phyloP scores from a whole-genome alignment of 2,113 vertebrate genomes.

The Telmatochromis sp. region DNA sequence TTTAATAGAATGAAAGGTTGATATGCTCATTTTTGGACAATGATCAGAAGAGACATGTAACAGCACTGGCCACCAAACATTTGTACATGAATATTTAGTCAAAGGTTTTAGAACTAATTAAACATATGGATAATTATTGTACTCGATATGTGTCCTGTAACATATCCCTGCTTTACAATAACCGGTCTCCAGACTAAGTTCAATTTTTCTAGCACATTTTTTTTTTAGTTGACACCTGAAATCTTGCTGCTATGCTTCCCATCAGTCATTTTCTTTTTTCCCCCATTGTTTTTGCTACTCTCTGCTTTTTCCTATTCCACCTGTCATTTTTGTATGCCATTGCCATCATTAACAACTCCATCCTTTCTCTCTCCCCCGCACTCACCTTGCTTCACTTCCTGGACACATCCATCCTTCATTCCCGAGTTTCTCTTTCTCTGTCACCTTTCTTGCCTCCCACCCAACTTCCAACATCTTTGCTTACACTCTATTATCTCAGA shows the following conservation, averaged over 20 bases:
- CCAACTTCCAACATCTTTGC: neutral
- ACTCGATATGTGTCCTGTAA: neutral
- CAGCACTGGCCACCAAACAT: neutral
- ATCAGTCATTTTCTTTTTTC: neutral
- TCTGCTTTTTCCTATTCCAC: constrained; percentile 7
- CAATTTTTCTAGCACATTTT: neutral
- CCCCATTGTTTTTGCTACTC: neutral
- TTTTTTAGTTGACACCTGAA: neutral
- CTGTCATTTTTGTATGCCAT: constrained; percentile 18
- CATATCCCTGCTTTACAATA: neutral
- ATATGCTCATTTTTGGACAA: neutral
- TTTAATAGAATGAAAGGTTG: neutral
- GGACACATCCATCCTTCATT: neutral
- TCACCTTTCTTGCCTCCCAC: neutral
- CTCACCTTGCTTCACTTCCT: neutral
- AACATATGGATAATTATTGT: neutral
- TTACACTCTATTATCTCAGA: neutral
- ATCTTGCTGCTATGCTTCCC: neutral
- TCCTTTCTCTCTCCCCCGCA: neutral
- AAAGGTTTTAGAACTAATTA: neutral
- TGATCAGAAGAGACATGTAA: neutral
- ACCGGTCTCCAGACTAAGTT: neutral
- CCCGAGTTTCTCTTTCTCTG: neutral
- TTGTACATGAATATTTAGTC: neutral
- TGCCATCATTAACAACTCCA: neutral